Conservation (phyloP, 2,113 vertebrate genomes). For the Myxocyprinus asiaticus region DNA sequence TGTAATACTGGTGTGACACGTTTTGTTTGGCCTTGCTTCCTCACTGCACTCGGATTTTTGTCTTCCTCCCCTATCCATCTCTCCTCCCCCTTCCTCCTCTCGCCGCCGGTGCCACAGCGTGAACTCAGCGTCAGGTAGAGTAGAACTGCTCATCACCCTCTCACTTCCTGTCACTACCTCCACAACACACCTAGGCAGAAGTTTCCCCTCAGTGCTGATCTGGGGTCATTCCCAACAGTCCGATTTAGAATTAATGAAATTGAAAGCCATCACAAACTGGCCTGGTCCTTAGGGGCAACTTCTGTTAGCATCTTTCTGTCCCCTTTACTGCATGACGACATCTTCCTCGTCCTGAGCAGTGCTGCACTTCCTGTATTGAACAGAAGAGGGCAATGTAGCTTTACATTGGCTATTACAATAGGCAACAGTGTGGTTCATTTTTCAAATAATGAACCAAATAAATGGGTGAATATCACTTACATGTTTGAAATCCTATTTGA, state of each 20-base stretch:
- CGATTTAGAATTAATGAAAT: not conserved
- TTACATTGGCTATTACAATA: not conserved
- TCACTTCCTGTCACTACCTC: not conserved
- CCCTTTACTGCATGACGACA: not conserved
- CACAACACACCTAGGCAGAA: not conserved
- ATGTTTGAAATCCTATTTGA: too few relatives aligned
- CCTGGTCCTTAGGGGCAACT: conserved; percentile 29
- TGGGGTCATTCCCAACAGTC: not conserved
- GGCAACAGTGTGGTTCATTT: not conserved
- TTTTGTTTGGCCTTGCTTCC: conserved; percentile 71
- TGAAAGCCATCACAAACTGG: not conserved
- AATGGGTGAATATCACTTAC: too few relatives aligned
- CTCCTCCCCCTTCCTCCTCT: conserved; percentile 42
- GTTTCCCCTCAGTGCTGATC: conserved; percentile 38
- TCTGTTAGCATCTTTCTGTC: not conserved
- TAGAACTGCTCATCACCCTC: conserved; percentile 58
- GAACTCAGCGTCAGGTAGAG: conserved; percentile 99
- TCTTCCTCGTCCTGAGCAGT: conserved; percentile 28
- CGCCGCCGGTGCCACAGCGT: conserved; percentile 81
- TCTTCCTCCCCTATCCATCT: conserved; percentile 70
- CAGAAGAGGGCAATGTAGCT: conserved; percentile 23
- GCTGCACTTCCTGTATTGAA: conserved; percentile 23
- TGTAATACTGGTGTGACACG: conserved; percentile 53
- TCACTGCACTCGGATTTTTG: conserved; percentile 72
- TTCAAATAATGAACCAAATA: not conserved